Conservation (phyloP, 2,113 vertebrate genomes). For the Atherinomorus stipes region DNA sequence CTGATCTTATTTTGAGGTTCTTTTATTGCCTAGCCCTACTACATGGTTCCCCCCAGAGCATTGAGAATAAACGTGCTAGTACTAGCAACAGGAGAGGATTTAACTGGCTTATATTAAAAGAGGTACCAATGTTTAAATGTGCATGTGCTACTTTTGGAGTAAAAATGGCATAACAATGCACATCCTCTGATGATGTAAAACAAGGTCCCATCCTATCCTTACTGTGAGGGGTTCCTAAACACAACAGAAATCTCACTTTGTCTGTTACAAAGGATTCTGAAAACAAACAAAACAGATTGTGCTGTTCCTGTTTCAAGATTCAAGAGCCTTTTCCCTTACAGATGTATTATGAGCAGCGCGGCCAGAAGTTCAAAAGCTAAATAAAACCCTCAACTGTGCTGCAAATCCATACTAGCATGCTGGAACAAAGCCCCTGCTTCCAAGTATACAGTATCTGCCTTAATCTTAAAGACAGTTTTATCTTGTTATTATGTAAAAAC, state of each 20-base stretch:
- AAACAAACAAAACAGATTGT: neutral
- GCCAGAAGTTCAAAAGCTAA: slow-evolving; percentile 22
- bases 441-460: slow-evolving; percentile 6
- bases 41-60: neutral
- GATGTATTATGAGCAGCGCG: neutral
- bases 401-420: slow-evolving; percentile 3
- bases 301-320: neutral
- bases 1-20: too few relatives aligned
- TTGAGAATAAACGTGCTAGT: too few relatives aligned
- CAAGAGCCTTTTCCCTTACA: neutral
- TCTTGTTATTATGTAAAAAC: slow-evolving; percentile 7
- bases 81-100: too few relatives aligned
- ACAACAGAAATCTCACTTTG: neutral
- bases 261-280: neutral
- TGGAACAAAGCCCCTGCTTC: slow-evolving; percentile 21
- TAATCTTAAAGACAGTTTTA: slow-evolving; percentile 11
- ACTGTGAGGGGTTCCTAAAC: neutral
- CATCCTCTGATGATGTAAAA: slow-evolving; percentile 8
- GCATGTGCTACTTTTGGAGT: neutral
- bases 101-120: neutral
- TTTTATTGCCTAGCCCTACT: too few relatives aligned
- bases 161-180: neutral
- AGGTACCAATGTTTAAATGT: neutral
- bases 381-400: neutral
- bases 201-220: slow-evolving; percentile 1